These are phyloP conservation scores for Equus przewalskii DNA, from an alignment of 2,113 vertebrate species.

Conservation along the genomic window DNA sequence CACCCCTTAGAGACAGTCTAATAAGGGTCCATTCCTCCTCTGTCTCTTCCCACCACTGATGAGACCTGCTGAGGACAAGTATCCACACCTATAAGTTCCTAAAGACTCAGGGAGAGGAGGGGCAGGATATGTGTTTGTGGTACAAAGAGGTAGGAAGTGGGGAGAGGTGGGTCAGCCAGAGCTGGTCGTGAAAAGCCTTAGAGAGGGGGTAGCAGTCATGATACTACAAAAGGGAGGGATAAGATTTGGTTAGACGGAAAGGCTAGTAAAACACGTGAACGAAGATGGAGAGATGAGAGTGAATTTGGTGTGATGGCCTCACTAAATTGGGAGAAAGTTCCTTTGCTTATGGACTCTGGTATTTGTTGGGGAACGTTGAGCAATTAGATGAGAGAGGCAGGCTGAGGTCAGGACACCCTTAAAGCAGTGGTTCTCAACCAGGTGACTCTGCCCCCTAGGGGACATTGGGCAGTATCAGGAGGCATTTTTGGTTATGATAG, in stretches of 20 bases:
- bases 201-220: accelerated
- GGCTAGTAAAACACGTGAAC: accelerated
- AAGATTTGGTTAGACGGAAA: neutral
- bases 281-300: neutral
- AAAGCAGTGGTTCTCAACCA: neutral
- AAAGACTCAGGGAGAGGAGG: neutral
- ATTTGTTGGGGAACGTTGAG: neutral
- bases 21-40: neutral
- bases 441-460: neutral
- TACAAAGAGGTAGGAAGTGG: neutral
- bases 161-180: neutral
- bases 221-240: neutral
- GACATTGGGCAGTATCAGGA: neutral
- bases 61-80: neutral
- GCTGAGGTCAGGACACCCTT: neutral
- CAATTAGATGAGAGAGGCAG: neutral
- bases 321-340: neutral
- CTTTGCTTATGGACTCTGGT: neutral
- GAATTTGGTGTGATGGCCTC: neutral
- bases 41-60: too few relatives aligned
- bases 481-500: neutral
- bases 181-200: accelerated
- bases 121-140: neutral
- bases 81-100: neutral
- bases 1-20: neutral